phyloP scores from a whole-genome alignment of 2,888 invertebrate genomes.

The Emmelina monodactyla region DNA sequence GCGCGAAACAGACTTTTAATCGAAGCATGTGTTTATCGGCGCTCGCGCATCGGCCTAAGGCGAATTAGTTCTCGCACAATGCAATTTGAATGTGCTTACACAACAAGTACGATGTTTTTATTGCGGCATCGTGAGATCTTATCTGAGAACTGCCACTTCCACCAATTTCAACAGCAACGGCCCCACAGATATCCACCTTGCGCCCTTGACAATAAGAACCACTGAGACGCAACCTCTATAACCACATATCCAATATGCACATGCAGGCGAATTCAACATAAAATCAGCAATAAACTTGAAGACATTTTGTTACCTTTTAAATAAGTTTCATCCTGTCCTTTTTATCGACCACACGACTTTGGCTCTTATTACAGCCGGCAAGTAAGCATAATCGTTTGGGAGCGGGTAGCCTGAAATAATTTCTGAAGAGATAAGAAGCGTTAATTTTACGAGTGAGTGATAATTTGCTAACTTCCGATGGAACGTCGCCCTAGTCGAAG shows the following conservation, averaged over 20 bases:
- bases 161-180: slow-evolving; percentile 58
- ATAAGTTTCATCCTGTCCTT: slow-evolving; percentile 47
- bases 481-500: slow-evolving; percentile 57
- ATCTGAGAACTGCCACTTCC: slow-evolving; percentile 65
- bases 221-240: neutral
- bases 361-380: slow-evolving; percentile 30
- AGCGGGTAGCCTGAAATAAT: slow-evolving; percentile 40
- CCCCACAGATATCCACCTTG: slow-evolving; percentile 38
- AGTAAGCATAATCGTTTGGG: slow-evolving; percentile 36
- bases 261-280: slow-evolving; percentile 61
- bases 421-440: slow-evolving; percentile 63
- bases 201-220: slow-evolving; percentile 16
- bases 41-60: slow-evolving; percentile 63
- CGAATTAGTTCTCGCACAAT: slow-evolving; percentile 67
- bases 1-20: slow-evolving; percentile 39
- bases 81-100: slow-evolving; percentile 68
- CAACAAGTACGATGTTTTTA: slow-evolving; percentile 65
- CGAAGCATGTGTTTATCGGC: slow-evolving; percentile 64
- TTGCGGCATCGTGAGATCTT: slow-evolving; percentile 67
- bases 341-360: slow-evolving; percentile 31
- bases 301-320: slow-evolving; percentile 66
- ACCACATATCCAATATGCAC: slow-evolving; percentile 34
- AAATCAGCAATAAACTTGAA: slow-evolving; percentile 66
- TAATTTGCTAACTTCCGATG: slow-evolving; percentile 67
- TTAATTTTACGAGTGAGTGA: slow-evolving; percentile 66